Percentiles rank a stretch among this genome's conserved stretches.
These are phyloP conservation scores for Prunella strophiata DNA, from an alignment of 2,797 vertebrate species.

Conservation along the genomic window DNA sequence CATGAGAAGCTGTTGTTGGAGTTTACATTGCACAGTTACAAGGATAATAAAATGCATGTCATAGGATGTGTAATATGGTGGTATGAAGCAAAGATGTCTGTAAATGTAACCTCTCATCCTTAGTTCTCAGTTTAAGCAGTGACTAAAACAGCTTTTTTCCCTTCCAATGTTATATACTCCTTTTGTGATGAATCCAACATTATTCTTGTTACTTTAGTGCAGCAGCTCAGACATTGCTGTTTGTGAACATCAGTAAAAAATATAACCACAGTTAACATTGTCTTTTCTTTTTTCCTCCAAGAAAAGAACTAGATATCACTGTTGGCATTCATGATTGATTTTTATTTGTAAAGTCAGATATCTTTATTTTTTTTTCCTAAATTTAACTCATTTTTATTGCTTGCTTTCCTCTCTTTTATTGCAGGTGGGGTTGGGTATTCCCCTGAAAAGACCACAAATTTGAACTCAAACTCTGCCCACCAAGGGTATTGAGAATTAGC, in stretches of 20 bases:
- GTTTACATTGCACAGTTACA: not conserved
- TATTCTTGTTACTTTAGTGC: not conserved
- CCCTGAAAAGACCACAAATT: not conserved
- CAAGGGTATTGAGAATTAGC: not conserved
- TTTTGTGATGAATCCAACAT: not conserved
- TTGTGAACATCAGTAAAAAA: not conserved
- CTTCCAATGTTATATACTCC: not conserved
- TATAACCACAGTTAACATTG: rapidly evolving
- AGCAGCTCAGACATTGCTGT: not conserved
- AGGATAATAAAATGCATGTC: not conserved
- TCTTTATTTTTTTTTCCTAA: not conserved
- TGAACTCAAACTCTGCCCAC: not conserved
- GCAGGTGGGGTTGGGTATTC: not conserved
- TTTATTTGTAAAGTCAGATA: not conserved
- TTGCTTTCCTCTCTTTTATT: not conserved
- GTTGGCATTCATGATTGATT: not conserved
- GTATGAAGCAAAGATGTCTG: not conserved
- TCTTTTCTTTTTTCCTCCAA: not conserved
- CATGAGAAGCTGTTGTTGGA: not conserved
- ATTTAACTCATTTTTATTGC: not conserved
- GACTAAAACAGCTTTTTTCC: not conserved
- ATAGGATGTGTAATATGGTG: not conserved
- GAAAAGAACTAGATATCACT: not conserved
- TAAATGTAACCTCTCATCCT: not conserved
- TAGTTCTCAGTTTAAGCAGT: not conserved